Conservation (phyloP, 2,797 vertebrate genomes). For the Trematomus bernacchii region DNA sequence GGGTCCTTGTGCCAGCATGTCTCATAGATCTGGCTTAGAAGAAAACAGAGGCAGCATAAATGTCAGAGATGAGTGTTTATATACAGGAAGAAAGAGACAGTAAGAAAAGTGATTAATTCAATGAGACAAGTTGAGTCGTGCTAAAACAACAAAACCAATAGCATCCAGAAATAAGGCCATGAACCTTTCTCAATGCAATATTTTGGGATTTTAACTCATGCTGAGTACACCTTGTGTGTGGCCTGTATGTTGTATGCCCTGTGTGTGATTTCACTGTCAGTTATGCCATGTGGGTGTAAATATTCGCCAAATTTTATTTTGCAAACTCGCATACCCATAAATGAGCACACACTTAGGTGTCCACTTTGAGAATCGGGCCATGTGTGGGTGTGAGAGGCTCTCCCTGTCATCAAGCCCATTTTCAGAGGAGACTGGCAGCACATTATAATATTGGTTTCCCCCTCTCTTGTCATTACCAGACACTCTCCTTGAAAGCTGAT, state of each 20-base stretch:
- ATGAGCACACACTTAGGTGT: slow-evolving; percentile 76
- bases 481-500: slow-evolving; percentile 90
- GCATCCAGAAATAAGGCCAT: background rate
- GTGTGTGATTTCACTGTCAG: slow-evolving; percentile 59
- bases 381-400: slow-evolving; percentile 75
- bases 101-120: slow-evolving; percentile 23
- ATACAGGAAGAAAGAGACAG: background rate
- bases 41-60: slow-evolving; percentile 16
- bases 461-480: slow-evolving; percentile 85
- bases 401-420: slow-evolving; percentile 82
- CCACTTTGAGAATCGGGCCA: slow-evolving; percentile 54
- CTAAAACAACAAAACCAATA: slow-evolving; percentile 12
- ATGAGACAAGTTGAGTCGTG: slow-evolving; percentile 16
- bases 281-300: slow-evolving; percentile 72
- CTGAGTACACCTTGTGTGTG: slow-evolving; percentile 28
- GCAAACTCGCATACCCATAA: slow-evolving; percentile 64
- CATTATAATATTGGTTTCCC: slow-evolving; percentile 91
- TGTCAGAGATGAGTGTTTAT: slow-evolving; percentile 26
- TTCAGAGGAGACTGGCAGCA: slow-evolving; percentile 75
- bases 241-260: slow-evolving; percentile 45
- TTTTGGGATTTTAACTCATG: slow-evolving; percentile 8
- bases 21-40: slow-evolving; percentile 20
- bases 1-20: slow-evolving; percentile 46
- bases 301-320: slow-evolving; percentile 71
- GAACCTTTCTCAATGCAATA: slow-evolving; percentile 13